These are phyloP conservation scores for Melanogrammus aeglefinus DNA, from an alignment of 2,797 vertebrate genomes.

Conservation along the genomic window DNA sequence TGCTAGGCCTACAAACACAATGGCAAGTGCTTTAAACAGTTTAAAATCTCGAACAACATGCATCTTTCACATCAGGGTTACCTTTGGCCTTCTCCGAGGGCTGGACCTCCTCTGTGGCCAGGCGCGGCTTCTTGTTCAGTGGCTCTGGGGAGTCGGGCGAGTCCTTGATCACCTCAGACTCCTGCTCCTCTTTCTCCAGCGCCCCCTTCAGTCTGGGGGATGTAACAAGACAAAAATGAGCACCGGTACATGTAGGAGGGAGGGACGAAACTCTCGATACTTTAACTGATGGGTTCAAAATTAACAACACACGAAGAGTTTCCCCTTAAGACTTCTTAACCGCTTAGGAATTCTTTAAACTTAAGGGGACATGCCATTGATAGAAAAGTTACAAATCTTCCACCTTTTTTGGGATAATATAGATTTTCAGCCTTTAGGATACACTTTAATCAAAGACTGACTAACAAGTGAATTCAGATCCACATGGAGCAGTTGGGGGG, in stretches of 20 bases:
- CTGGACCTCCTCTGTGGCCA: slow-evolving; percentile 82
- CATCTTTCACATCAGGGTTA: slow-evolving; percentile 42
- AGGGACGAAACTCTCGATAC: background rate
- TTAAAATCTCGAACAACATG: background rate
- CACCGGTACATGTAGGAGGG: background rate
- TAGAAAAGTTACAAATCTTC: no score
- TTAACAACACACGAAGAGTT: no score
- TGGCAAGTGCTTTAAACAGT: background rate
- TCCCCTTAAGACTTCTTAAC: no score
- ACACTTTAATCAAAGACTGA: no score
- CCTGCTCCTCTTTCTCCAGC: slow-evolving; percentile 89
- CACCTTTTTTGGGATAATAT: no score
- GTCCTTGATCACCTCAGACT: slow-evolving; percentile 95
- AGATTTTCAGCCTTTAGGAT: no score
- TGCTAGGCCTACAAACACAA: background rate
- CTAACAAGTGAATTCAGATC: no score
- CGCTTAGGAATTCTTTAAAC: no score
- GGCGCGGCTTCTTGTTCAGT: slow-evolving; percentile 92
- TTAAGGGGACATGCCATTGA: no score
- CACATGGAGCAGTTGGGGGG: no score
- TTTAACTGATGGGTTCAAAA: no score
- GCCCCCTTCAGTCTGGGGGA: slow-evolving; percentile 81
- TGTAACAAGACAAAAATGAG: background rate
- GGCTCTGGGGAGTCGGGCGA: slow-evolving; percentile 98
- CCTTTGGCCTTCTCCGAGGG: slow-evolving; percentile 90